A percentile compares a stretch with the other conserved stretches of the same genome.
Evolutionary conservation across 1,140 invertebrate species (phyloP).

Genomic region (Drosophila funebris): DNA sequence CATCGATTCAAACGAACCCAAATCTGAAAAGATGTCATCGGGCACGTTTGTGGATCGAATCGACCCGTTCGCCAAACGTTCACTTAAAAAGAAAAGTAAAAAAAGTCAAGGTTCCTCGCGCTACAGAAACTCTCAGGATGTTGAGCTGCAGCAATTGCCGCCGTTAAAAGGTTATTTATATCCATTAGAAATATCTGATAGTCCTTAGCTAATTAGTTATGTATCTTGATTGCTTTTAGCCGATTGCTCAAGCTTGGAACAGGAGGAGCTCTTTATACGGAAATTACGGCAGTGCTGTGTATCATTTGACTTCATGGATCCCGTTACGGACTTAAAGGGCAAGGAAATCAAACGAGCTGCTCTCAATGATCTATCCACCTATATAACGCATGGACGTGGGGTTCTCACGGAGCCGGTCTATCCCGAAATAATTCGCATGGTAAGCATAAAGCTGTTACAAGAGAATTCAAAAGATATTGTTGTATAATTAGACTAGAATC

Average conservation of each 20-base stretch:
- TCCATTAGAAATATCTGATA: background rate
- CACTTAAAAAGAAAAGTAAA: slow-evolving; percentile 96
- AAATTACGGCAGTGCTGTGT: slow-evolving; percentile 99
- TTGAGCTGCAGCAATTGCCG: slow-evolving; percentile 93
- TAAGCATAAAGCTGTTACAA: slow-evolving; percentile 80
- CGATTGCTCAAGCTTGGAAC: slow-evolving; percentile 91
- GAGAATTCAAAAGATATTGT: too few species aligned
- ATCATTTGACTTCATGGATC: slow-evolving; percentile 99
- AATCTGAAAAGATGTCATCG: slow-evolving; percentile 89
- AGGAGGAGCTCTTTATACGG: slow-evolving; percentile 98
- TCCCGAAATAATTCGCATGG: slow-evolving; percentile 99
- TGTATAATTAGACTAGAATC: too few species aligned
- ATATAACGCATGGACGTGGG: slow-evolving; percentile 96
- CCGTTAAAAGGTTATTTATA: slow-evolving; percentile 90
- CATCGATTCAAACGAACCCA: slow-evolving; percentile 80
- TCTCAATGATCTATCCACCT: slow-evolving; percentile 99
- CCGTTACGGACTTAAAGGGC: slow-evolving; percentile 98
- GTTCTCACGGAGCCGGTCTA: slow-evolving; percentile 98
- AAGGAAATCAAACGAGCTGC: slow-evolving; percentile 99
- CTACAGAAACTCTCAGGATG: slow-evolving; percentile 94
- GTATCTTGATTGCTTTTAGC: slow-evolving; percentile 33
- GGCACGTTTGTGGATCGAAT: slow-evolving; percentile 96
- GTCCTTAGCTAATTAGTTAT: background rate
- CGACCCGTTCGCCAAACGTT: slow-evolving; percentile 96
- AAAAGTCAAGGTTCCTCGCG: slow-evolving; percentile 96